These are phyloP conservation scores for Bombus terrestris DNA, from an alignment of 1,140 invertebrate species.

Conservation along the genomic window DNA sequence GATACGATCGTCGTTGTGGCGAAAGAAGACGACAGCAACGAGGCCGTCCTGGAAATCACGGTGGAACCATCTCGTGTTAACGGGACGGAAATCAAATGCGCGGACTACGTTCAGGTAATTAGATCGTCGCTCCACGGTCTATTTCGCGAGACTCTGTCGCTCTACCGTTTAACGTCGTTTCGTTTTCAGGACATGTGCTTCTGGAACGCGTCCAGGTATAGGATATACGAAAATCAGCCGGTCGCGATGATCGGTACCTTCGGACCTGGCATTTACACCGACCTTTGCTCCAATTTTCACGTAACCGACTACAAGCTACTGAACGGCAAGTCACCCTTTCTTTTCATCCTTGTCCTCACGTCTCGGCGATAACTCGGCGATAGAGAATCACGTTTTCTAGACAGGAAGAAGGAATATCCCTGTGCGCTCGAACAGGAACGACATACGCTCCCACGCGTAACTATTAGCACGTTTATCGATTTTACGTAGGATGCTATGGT, in stretches of 20 bases:
- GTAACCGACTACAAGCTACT: constrained; percentile 74
- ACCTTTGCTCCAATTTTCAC: constrained; percentile 73
- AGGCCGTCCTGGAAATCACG: constrained; percentile 76
- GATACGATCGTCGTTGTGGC: constrained; percentile 71
- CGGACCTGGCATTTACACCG: constrained; percentile 70
- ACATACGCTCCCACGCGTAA: too few relatives aligned
- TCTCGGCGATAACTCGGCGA: neutral
- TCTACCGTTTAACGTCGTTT: neutral
- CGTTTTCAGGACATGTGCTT: constrained; percentile 80
- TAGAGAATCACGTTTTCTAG: neutral
- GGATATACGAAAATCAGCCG: constrained; percentile 81
- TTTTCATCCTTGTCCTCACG: accelerated
- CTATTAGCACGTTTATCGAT: too few relatives aligned
- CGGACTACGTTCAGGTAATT: constrained; percentile 75
- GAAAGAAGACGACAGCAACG: constrained; percentile 60
- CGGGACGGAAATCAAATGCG: constrained; percentile 70
- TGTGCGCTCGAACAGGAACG: neutral
- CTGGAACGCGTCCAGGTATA: constrained; percentile 77
- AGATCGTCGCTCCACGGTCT: neutral
- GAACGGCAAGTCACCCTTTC: constrained; percentile 72
- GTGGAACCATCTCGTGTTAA: constrained; percentile 59
- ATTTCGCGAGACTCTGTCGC: too few relatives aligned
- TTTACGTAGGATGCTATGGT: too few relatives aligned
- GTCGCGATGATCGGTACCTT: constrained; percentile 75
- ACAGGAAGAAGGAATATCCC: neutral